A percentile compares a stretch with the other conserved stretches of the same genome.
Conservation (phyloP, 2,888 invertebrate species). For the Dryocosmus kuriphilus region DNA sequence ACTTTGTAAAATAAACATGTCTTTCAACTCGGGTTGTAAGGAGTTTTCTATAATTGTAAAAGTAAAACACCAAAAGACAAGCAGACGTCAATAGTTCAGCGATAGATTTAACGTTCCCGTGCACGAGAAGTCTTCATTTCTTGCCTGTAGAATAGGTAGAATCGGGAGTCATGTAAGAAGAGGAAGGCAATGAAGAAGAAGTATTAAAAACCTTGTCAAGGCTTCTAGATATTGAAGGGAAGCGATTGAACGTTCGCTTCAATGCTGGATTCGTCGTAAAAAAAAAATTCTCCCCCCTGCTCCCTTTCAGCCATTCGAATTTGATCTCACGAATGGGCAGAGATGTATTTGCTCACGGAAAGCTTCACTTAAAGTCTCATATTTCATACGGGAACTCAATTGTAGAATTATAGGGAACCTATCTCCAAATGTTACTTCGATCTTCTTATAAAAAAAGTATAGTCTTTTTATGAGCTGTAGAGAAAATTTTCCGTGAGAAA, state of each 20-base stretch:
- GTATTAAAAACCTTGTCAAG: conserved; percentile 29
- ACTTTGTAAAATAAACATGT: neutral
- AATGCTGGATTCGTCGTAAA: conserved; percentile 24
- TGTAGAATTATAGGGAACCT: neutral
- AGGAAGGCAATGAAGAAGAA: conserved; percentile 31
- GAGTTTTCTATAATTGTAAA: conserved; percentile 18
- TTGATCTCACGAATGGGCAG: conserved; percentile 3
- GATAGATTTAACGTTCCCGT: conserved; percentile 49
- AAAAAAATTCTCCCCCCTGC: conserved; percentile 11
- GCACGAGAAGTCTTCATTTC: conserved; percentile 49
- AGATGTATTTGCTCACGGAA: conserved; percentile 20
- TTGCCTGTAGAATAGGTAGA: conserved; percentile 33
- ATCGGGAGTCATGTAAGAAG: conserved; percentile 35
- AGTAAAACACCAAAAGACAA: conserved; percentile 30
- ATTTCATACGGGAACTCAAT: conserved; percentile 18
- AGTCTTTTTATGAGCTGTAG: neutral
- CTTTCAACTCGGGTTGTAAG: neutral
- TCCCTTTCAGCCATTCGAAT: neutral
- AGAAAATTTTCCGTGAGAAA: neutral
- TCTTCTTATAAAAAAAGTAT: neutral
- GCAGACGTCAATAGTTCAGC: conserved; percentile 37
- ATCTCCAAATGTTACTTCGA: neutral
- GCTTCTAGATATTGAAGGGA: conserved; percentile 23
- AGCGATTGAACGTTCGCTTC: conserved; percentile 25
- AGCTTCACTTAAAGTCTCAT: conserved; percentile 35